Base-by-base conservation (phyloP, 2,888 invertebrate species). In the Iselma pallidipennis region DNA sequence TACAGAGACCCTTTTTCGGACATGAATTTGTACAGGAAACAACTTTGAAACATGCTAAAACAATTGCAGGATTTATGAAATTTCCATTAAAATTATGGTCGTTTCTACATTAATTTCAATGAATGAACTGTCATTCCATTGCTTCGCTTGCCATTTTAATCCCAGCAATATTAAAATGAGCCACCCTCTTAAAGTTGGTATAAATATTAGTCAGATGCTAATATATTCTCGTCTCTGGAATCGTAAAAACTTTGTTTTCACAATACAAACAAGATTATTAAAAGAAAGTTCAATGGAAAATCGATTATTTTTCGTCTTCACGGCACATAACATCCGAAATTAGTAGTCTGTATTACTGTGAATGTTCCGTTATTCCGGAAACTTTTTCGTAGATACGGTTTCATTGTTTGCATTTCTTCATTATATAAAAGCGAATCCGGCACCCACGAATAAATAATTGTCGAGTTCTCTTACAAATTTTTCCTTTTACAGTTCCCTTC, bases 21-120 rank as follows among this genome's bases (percentile, higher is more conserved):
- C n/a, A n/a, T n/a, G n/a, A n/a, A n/a, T n/a, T n/a, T n/a, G n/a
- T n/a, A n/a, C n/a, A n/a, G n/a, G n/a, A n/a, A n/a, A n/a, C n/a
- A n/a, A 66, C n/a, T 65, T 66, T 65, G 69, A 65, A 70, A 60
- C 61, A 63, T 63, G 71, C 71, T 73, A 70, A 71, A 66, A 62
- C 65, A 54, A 59, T 54, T 31, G 52, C 49, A n/a, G 23, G 26
- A 16, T 4, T 7, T 23, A 33, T 51, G 42, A 25, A 51, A 10
- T 31, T n/a, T 37, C 21, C 28, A 50, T 26, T 12, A 16, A 21
- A 9, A 25, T 50, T 12, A 14, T 23, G n/a, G 25, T 26, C 23
- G 2, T 4, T 28, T n/a, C 25, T 12, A 49, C 6, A 26, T 10
- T 37, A 16, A 16, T 16, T 2, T n/a, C 6, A 16, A 10, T 37